Conservation (phyloP, 2,888 invertebrate genomes). For the Tryphoninae sp. region DNA sequence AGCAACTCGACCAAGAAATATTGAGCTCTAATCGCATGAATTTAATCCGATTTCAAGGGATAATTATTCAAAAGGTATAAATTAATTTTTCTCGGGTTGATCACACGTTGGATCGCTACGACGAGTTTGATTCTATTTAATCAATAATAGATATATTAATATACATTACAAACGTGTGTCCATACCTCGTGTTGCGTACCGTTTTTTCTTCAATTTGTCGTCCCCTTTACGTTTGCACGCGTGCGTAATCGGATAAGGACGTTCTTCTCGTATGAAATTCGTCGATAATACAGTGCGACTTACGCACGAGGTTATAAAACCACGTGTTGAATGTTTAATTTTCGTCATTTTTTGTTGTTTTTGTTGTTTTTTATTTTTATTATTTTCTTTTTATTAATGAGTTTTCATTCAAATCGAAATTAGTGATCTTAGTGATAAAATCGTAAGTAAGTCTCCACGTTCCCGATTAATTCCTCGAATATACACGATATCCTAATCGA, state of each 20-base stretch:
- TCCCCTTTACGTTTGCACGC: slow-evolving; percentile 14
- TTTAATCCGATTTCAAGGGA: background rate
- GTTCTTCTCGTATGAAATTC: slow-evolving; percentile 34
- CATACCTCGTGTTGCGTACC: slow-evolving; percentile 1
- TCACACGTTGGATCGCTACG: slow-evolving; percentile 42
- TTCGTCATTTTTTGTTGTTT: slow-evolving; percentile 19
- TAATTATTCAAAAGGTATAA: slow-evolving; percentile 20
- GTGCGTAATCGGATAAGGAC: slow-evolving; percentile 3
- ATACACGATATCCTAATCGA: slow-evolving; percentile 49
- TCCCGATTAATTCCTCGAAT: slow-evolving; percentile 43
- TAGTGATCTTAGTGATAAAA: slow-evolving; percentile 38
- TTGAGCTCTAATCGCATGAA: background rate
- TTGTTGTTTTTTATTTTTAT: background rate
- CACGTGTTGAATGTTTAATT: slow-evolving; percentile 13
- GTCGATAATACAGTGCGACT: slow-evolving; percentile 3
- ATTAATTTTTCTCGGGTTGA: slow-evolving; percentile 17
- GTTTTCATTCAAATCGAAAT: slow-evolving; percentile 30
- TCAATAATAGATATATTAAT: slow-evolving; percentile 39
- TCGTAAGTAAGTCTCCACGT: slow-evolving; percentile 49
- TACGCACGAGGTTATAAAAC: slow-evolving; percentile 26
- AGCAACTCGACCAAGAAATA: no score
- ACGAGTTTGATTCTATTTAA: slow-evolving; percentile 39
- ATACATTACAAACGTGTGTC: slow-evolving; percentile 24
- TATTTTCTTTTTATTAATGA: slow-evolving; percentile 7
- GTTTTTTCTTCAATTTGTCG: slow-evolving; percentile 16